Percentiles rank a stretch among this genome's conserved stretches.
phyloP scores from a whole-genome alignment of 2,113 vertebrate species.

The Corythoichthys haematopterus region DNA sequence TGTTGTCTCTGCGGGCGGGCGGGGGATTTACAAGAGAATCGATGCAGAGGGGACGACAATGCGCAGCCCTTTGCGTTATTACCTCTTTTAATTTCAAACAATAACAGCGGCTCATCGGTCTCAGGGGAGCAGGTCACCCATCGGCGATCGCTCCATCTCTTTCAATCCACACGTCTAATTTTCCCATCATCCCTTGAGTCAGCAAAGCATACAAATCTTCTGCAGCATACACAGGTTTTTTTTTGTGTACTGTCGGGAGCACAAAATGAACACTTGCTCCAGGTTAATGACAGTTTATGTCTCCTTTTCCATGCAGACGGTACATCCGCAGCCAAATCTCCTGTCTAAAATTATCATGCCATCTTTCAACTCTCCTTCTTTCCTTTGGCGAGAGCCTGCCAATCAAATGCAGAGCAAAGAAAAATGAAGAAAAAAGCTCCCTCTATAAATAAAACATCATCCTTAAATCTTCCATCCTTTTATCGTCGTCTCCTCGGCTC shows the following conservation, averaged over 20 bases:
- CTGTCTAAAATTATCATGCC: constrained; percentile 65
- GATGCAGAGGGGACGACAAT: constrained; percentile 40
- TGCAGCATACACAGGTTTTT: constrained; percentile 47
- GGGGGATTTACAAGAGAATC: constrained; percentile 44
- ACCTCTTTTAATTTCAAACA: constrained; percentile 60
- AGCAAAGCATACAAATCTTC: constrained; percentile 22
- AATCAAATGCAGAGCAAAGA: constrained; percentile 53
- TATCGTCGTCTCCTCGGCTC: constrained; percentile 32
- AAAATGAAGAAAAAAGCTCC: constrained; percentile 29
- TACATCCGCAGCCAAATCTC: background rate
- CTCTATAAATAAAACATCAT: constrained; percentile 74
- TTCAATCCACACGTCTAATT: constrained; percentile 49
- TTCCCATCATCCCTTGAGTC: constrained; percentile 35
- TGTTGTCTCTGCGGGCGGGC: constrained; percentile 55
- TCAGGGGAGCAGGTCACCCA: constrained; percentile 27
- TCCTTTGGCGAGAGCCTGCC: constrained; percentile 51
- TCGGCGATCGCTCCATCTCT: constrained; percentile 47
- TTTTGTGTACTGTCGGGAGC: constrained; percentile 9
- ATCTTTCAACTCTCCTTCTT: constrained; percentile 58
- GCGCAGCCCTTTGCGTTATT: constrained; percentile 44
- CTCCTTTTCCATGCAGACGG: constrained; percentile 9
- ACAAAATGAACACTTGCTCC: constrained; percentile 34
- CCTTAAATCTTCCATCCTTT: constrained; percentile 57
- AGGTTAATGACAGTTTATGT: constrained; percentile 58
- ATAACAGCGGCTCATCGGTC: constrained; percentile 42